phyloP scores from a whole-genome alignment of 1,140 invertebrate genomes.

The Chlorops oryzae region DNA sequence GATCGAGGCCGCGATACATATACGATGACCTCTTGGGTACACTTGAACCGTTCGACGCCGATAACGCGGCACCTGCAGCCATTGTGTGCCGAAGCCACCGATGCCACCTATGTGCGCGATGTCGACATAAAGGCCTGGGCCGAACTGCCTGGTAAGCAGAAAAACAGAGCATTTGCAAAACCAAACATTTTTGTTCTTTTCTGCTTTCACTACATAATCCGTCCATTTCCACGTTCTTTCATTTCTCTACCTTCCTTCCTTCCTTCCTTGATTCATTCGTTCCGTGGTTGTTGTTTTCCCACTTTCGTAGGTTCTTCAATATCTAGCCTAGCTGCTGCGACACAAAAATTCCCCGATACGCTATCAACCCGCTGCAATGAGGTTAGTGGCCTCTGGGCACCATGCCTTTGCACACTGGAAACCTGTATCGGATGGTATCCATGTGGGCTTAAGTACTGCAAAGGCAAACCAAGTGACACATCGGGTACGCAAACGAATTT shows the following conservation, averaged over 20 bases:
- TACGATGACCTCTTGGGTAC: slow-evolving; percentile 74
- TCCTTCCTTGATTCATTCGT: neutral
- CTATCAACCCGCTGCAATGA: slow-evolving; percentile 54
- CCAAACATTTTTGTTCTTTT: neutral
- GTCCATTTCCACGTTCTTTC: neutral
- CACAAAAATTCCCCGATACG: slow-evolving; percentile 54
- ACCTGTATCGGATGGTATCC: slow-evolving; percentile 87
- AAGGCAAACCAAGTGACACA: slow-evolving; percentile 53
- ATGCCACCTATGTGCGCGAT: slow-evolving; percentile 70
- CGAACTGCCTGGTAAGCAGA: slow-evolving; percentile 61
- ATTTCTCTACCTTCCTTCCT: slow-evolving; percentile 1
- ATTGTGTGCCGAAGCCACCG: slow-evolving; percentile 69
- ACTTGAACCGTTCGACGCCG: slow-evolving; percentile 58
- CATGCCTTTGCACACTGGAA: slow-evolving; percentile 74
- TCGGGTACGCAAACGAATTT: slow-evolving; percentile 56
- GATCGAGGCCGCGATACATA: slow-evolving; percentile 74
- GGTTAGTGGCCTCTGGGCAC: slow-evolving; percentile 58
- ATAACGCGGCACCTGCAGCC: slow-evolving; percentile 69
- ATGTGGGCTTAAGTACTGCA: slow-evolving; percentile 90
- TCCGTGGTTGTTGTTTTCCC: slow-evolving; percentile 15
- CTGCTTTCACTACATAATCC: neutral
- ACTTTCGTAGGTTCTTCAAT: slow-evolving; percentile 55
- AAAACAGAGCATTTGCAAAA: neutral
- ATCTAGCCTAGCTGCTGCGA: slow-evolving; percentile 51
- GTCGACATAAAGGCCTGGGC: slow-evolving; percentile 73